Conservation (phyloP, 2,113 vertebrate species). For the Etheostoma spectabile region DNA sequence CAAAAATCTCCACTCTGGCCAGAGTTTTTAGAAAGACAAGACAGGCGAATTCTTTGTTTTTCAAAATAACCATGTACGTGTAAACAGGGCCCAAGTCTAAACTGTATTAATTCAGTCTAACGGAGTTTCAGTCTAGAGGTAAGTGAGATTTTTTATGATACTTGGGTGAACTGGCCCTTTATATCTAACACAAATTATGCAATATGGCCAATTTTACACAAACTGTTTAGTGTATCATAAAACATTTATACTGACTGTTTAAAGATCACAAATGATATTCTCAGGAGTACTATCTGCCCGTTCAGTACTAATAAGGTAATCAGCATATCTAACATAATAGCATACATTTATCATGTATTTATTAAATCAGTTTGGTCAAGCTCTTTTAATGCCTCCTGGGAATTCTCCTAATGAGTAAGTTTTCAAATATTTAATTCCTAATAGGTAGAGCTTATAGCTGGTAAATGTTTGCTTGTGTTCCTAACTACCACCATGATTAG, state of each 20-base stretch:
- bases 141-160: neutral
- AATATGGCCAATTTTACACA: constrained; percentile 1
- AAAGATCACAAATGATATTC: constrained; percentile 15
- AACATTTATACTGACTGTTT: constrained; percentile 11
- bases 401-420: constrained; percentile 38
- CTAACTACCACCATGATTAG: constrained; percentile 39
- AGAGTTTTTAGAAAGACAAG: too few species aligned
- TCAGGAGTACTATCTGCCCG: neutral
- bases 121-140: neutral
- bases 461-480: constrained; percentile 45
- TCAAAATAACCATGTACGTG: too few species aligned
- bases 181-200: neutral
- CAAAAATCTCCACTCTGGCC: too few species aligned
- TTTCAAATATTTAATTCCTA: constrained; percentile 44
- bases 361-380: constrained; percentile 38
- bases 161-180: neutral
- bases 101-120: too few species aligned
- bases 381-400: constrained; percentile 20
- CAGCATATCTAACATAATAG: constrained; percentile 30
- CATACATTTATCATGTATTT: constrained; percentile 29
- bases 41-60: too few species aligned
- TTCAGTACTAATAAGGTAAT: constrained; percentile 27
- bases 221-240: constrained; percentile 17
- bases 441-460: constrained; percentile 36
- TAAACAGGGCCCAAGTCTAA: neutral